These are phyloP conservation scores for Thalassophryne amazonica DNA, from an alignment of 2,797 vertebrate species.

Conservation along the genomic window DNA sequence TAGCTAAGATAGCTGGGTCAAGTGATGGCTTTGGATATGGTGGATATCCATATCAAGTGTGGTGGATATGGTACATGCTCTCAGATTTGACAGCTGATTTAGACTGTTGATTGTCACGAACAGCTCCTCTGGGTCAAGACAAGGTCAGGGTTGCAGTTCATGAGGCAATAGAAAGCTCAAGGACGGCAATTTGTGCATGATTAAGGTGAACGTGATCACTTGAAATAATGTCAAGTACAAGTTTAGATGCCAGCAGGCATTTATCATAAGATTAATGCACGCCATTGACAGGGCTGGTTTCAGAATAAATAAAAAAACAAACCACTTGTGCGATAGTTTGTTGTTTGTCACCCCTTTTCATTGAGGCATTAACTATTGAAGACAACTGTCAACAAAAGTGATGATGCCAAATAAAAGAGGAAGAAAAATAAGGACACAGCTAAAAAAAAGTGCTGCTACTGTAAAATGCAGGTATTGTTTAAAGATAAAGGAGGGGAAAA, in stretches of 20 bases:
- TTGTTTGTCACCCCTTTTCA: constrained; percentile 60
- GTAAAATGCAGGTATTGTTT: constrained; percentile 79
- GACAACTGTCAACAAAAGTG: constrained; percentile 69
- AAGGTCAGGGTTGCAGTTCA: background rate
- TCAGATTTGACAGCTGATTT: no score
- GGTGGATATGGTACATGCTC: no score
- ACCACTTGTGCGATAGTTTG: constrained; percentile 31
- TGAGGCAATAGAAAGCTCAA: background rate
- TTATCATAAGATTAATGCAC: constrained; percentile 1
- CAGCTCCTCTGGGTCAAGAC: background rate
- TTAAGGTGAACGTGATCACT: background rate
- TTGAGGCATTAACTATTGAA: constrained; percentile 75
- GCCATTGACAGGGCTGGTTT: no score
- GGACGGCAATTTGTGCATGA: background rate
- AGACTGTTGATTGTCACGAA: background rate
- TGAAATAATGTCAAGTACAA: background rate
- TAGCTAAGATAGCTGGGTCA: no score
- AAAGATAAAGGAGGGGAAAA: constrained; percentile 61
- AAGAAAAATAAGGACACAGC: constrained; percentile 60
- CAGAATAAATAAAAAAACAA: constrained; percentile 29
- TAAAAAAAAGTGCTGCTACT: constrained; percentile 69
- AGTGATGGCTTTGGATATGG: no score
- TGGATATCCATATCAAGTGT: no score
- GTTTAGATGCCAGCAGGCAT: constrained; percentile 2
- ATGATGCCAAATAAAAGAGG: constrained; percentile 50